Base-by-base conservation (phyloP, 2,888 invertebrate species). In the Apeira syringaria region DNA sequence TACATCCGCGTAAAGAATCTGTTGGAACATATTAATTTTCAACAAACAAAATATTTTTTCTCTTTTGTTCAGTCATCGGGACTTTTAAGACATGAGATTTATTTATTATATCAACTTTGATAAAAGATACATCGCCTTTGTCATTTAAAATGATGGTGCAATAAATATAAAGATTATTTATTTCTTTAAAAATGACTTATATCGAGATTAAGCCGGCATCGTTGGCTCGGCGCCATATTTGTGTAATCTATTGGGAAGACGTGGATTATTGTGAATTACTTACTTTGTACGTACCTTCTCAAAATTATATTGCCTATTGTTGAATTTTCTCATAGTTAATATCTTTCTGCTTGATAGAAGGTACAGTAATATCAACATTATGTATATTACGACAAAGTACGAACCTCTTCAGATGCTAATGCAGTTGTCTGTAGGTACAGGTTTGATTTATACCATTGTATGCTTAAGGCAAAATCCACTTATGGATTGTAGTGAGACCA, bases 361-460 rank as follows among this genome's bases (percentile, higher is more conserved):
- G 7, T 12, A 3, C 10, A 12, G 8, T 6, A 7, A 29, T 18
- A 25, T 5, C 17, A 1, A 7, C 9, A 8, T 11, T 26, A 11
- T 27, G 25, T 3, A 26, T 13, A 44, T 13, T 30, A 2, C 17
- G 27, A 39, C 35, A 7, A 24, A 22, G 39, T 46, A 27, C 39
- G 0, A 35, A 11, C 7, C 26, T 20, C 15, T 22, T 29, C 34
- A 15, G 29, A 40, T 39, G 35, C 39, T 35, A 46, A 40, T 46
- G 35, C 38, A 44, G 44, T 39, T 40, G 39, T 39, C 45, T 63
- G 63, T n/a, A n/a, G n/a, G n/a, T 53, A 57, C 62, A 57, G 44
- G 44, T 50, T 59, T 74, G 77, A 76, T 77, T 74, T 72, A 75
- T 67, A 40, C 47, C 50, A 56, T 64, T 74, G 66, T 71, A 56